Conservation (phyloP, 2,888 invertebrate species). For the Aphrophora alni region DNA sequence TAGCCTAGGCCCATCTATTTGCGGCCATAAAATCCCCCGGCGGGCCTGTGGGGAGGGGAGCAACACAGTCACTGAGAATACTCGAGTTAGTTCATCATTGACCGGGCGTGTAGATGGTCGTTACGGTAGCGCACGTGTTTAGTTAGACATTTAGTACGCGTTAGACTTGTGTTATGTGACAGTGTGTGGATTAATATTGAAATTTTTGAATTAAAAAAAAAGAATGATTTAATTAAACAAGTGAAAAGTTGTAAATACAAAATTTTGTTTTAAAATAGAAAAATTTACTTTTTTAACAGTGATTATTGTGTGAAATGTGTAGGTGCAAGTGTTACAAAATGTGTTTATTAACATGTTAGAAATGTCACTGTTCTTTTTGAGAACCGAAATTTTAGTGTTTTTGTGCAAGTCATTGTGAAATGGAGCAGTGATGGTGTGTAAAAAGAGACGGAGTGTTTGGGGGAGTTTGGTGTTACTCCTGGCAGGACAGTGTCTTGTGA, state of each 20-base stretch:
- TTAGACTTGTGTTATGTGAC: constrained; percentile 13
- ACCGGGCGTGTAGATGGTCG: constrained; percentile 52
- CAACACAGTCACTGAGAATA: constrained; percentile 42
- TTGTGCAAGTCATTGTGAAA: background rate
- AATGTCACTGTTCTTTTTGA: background rate
- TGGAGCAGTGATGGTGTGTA: constrained; percentile 19
- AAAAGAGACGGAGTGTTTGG: constrained; percentile 22
- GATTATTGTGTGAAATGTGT: background rate
- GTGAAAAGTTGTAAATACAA: background rate
- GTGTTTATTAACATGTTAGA: background rate
- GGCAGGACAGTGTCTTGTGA: constrained; percentile 54
- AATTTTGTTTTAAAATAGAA: background rate
- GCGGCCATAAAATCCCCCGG: constrained; percentile 48
- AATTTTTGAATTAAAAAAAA: background rate
- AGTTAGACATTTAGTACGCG: background rate
- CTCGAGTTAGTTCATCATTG: constrained; percentile 50
- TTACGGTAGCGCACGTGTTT: constrained; percentile 29
- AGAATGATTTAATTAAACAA: background rate
- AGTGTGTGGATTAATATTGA: constrained; percentile 4
- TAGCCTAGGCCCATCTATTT: constrained; percentile 51
- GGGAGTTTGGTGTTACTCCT: constrained; percentile 39
- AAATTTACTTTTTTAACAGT: no score
- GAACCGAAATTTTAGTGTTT: background rate
- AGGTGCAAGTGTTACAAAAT: background rate
- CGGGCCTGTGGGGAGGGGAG: constrained; percentile 33